Evolutionary conservation across 2,113 vertebrate species (phyloP), one percentile per base, ranked within the genome.

Genomic region (Rattus rattus): DNA sequence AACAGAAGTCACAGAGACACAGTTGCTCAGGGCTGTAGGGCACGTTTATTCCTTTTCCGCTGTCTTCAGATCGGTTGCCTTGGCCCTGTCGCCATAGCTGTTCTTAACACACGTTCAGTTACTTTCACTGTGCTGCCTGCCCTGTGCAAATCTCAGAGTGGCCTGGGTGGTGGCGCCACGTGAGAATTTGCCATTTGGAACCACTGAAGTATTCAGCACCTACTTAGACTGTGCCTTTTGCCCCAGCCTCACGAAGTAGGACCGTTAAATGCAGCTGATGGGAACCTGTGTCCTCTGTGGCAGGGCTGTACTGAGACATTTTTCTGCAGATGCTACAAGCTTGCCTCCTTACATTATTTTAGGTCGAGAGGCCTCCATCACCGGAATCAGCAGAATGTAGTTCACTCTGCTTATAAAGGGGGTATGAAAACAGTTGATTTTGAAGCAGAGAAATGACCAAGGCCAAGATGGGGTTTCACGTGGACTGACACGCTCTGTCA

Each of bases 261-360:
- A 54, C 5, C 72, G 3, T 88, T 72, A n/a, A 70, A 17, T n/a
- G 36, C 86, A 72, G 67, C 47, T 49, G 24, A 20, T 0, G 4
- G 67, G 49, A 22, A 47, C 47, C 30, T 72, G 49, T 88, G 86
- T 24, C 49, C 1, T 54, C 33, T n/a, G 65, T 52, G 49, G 12
- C 49, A 17, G 33, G 67, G 49, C 49, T 49, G 3, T 20, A 7
- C 30, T 56, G 73, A 13, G 22, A 8, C 75, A 26, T 10, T 54
- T 7, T 14, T 36, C 47, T 36, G 7, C 9, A 0, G 5, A 6
- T 13, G 26, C 16, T 20, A 17, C 16, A 19, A 86, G 30, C 33
- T 1, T 12, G 36, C 2, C 56, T n/a, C 3, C 39, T 19, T 4
- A 33, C 9, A 3, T 2, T 9, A 11, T 20, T 5, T 63, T 61